A percentile compares a stretch with the other conserved stretches of the same genome.
These are phyloP conservation scores for Oligia latruncula DNA, from an alignment of 2,888 invertebrate genomes.

Conservation along the genomic window DNA sequence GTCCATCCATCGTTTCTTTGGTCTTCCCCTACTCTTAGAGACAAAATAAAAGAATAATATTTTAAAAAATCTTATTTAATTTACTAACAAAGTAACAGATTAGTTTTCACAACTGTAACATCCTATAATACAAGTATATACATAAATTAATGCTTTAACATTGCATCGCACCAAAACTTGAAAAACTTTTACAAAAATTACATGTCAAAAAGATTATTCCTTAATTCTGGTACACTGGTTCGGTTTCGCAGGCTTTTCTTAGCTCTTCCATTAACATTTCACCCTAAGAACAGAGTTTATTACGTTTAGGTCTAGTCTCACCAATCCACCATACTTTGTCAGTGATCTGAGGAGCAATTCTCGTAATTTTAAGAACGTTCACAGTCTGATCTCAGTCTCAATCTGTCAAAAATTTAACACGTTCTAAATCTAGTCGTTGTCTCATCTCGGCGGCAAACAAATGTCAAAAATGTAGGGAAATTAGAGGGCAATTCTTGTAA, in stretches of 20 bases:
- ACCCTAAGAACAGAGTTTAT: slow-evolving; percentile 45
- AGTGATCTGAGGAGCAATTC: background rate
- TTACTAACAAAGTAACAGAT: slow-evolving; percentile 65
- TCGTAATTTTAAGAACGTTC: background rate
- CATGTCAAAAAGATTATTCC: slow-evolving; percentile 36
- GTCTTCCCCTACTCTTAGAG: too few relatives aligned
- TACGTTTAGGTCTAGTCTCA: background rate
- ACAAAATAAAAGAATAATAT: slow-evolving; percentile 38
- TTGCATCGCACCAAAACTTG: slow-evolving; percentile 37
- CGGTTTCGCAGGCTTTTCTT: slow-evolving; percentile 20
- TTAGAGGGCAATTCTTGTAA: too few relatives aligned
- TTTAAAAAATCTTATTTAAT: slow-evolving; percentile 37
- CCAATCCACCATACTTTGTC: background rate
- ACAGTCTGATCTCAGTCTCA: too few relatives aligned
- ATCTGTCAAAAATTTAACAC: too few relatives aligned
- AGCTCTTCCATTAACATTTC: slow-evolving; percentile 29
- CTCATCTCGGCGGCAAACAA: too few relatives aligned
- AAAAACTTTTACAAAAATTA: slow-evolving; percentile 44
- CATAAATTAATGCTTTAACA: slow-evolving; percentile 53
- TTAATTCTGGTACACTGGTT: slow-evolving; percentile 49
- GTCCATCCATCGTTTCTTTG: too few relatives aligned
- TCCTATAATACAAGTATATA: slow-evolving; percentile 64
- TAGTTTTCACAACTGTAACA: slow-evolving; percentile 60
- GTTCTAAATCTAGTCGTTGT: too few relatives aligned
- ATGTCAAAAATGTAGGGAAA: too few relatives aligned